Evolutionary conservation across 2,888 invertebrate species (phyloP), one percentile per base, ranked within the genome.

Genomic region (Prenolepis imparis): DNA sequence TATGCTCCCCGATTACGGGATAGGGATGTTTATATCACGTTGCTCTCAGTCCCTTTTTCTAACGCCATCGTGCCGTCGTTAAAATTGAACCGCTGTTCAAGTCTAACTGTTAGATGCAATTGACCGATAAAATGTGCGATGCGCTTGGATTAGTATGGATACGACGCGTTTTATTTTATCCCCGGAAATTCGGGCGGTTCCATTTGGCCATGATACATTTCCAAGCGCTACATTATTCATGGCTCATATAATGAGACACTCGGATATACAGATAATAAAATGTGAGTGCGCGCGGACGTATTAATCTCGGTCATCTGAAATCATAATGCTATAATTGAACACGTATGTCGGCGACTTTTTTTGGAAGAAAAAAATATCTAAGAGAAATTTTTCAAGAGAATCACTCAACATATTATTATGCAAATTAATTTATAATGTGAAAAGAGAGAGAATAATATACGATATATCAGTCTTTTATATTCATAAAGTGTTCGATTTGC

Each of bases 181-280:
- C n/a, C 63, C 85, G 86, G 78, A 84, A 83, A 70, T 86, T 55
- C 82, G 63, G 83, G 24, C 74, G 86, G 83, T 84, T 85, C 88
- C 75, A 70, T 70, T 59, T 41, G 68, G 63, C 21, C 63, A 52
- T n/a, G 57, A 88, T 84, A 82, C 78, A 82, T 87, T 84, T 84
- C 83, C 74, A 70, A 74, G 72, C 75, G 87, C 85, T 89, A 83
- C 89, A 86, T 89, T 88, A 89, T 89, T 88, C 88, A 89, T 89
- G 66, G 78, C 11, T 72, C 52, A 52, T 73, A 86, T 89, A 89
- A 89, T 88, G 87, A 87, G 88, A 88, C 66, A 86, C 85, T 83
- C 84, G 64, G 84, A 86, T 84, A 75, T 70, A 66, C 39, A 75
- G 55, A 41, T 82, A 59, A 77, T 75, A 78, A 78, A 78, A 78